A percentile compares a stretch with the other conserved stretches of the same genome.
Evolutionary conservation across 1,140 invertebrate species (phyloP).

Genomic region (Apolygus lucorum): DNA sequence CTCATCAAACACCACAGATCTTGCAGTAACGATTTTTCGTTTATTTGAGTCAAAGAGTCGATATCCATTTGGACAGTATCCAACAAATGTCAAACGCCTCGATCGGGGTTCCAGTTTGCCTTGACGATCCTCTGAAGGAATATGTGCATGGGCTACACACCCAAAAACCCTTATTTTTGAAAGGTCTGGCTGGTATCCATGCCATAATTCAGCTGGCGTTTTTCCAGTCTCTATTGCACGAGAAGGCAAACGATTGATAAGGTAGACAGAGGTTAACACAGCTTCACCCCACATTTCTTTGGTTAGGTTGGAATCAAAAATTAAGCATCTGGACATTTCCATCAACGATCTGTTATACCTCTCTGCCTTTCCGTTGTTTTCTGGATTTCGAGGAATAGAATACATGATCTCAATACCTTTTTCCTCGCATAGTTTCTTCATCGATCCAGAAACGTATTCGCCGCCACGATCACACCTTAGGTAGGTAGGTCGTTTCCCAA

Average conservation of each 20-base stretch:
- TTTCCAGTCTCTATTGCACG: not conserved
- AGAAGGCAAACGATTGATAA: not conserved
- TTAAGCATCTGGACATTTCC: no score
- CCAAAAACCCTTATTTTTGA: not conserved
- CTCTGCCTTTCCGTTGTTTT: slow-evolving; percentile 18
- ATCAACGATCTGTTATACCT: not conserved
- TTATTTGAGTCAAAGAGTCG: no score
- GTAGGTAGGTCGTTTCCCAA: not conserved
- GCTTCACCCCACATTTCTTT: not conserved
- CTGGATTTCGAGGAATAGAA: slow-evolving; percentile 11
- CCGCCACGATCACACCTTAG: slow-evolving; percentile 13
- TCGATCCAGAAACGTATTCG: slow-evolving; percentile 10
- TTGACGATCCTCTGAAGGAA: not conserved
- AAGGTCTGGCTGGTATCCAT: not conserved
- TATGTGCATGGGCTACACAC: not conserved
- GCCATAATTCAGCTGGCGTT: not conserved
- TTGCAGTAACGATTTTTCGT: no score
- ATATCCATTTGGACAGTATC: not conserved
- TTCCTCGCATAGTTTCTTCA: not conserved
- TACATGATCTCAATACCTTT: slow-evolving; percentile 13
- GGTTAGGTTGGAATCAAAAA: no score
- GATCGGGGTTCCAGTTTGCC: not conserved
- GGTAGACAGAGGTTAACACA: not conserved
- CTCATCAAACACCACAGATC: no score
- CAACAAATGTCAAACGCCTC: not conserved